A percentile compares a stretch with the other conserved stretches of the same genome.
phyloP scores from a whole-genome alignment of 2,888 invertebrate genomes.

The Hybos culiciformis region DNA sequence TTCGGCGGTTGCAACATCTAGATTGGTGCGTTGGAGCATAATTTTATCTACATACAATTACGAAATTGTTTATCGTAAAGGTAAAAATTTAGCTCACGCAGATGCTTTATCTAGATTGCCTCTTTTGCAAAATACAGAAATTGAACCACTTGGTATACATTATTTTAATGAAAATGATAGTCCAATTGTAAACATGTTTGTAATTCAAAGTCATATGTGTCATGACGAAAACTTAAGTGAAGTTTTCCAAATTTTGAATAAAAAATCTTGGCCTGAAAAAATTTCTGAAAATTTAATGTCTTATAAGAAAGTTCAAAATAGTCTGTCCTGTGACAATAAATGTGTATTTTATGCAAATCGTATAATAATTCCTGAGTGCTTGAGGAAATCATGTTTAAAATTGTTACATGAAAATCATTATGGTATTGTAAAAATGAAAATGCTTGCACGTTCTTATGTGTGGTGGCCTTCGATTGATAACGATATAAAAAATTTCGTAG shows the following conservation, averaged over 20 bases:
- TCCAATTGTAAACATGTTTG: too few relatives aligned
- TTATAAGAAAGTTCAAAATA: slow-evolving; percentile 4
- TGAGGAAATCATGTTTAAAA: not conserved
- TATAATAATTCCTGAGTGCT: slow-evolving; percentile 1
- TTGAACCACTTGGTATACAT: not conserved
- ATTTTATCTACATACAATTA: too few relatives aligned
- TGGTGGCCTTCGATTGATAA: slow-evolving; percentile 8
- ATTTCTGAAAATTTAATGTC: not conserved
- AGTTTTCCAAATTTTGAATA: too few relatives aligned
- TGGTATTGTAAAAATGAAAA: slow-evolving; percentile 7
- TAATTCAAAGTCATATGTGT: too few relatives aligned
- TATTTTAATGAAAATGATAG: too few relatives aligned
- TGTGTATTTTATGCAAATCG: slow-evolving; percentile 5
- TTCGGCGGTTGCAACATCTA: too few relatives aligned
- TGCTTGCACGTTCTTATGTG: slow-evolving; percentile 5
- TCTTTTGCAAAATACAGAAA: too few relatives aligned
- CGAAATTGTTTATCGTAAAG: too few relatives aligned
- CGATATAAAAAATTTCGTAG: slow-evolving; percentile 4
- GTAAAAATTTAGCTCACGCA: too few relatives aligned
- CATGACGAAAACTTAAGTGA: too few relatives aligned
- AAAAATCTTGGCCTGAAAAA: slow-evolving; percentile 1
- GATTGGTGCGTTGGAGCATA: too few relatives aligned
- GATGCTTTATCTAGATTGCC: slow-evolving; percentile 1
- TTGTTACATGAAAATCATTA: slow-evolving; percentile 4
- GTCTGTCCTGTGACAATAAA: slow-evolving; percentile 2